Base-by-base conservation (phyloP, 2,113 vertebrate genomes). In the Sapayoa aenigma region DNA sequence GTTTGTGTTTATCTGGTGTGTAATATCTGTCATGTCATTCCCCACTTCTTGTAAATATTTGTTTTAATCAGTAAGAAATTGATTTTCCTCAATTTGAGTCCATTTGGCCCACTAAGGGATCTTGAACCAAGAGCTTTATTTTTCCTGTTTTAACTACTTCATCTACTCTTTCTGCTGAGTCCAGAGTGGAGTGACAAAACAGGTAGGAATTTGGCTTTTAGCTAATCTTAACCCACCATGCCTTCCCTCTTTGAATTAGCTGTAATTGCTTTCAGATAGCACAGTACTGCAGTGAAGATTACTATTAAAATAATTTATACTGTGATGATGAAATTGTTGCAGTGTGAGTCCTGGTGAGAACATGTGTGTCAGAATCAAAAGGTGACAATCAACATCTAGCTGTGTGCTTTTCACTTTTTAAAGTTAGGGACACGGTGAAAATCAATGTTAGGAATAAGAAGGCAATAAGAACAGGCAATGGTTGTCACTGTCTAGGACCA, bases 1-100 rank as follows among this genome's bases (percentile, higher is more conserved):
- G 11, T 1, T 33, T 74, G 68, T 46, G 10, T 21, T 33, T 22
- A 14, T 55, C 35, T 39, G 30, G 62, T 44, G 30, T 69, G 12
- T 37, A 22, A 22, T n/a, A 41, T 4, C 24, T 56, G 8, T 49
- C 11, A 17, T 56, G 60, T 33, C 60, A 31, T 59, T 85, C 27
- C 14, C 30, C 16, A 8, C 33, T 20, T 47, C 19, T 9, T 89
- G 3, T 23, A 82, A 62, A 46, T 77, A 46, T 31, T 31, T 52
- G 4, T 46, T 78, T 60, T 46, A 28, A 39, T 46, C n/a, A 4
- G 3, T 30, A 62, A 53, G 53, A 62, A 62, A 46, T 24, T 39
- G 0, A 19, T 53, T 71, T 69, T 11, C 9, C 9, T 6, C 12
- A 20, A 9, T 1, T 3, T 30, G 12, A 60, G 23, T 62, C 27